A percentile compares a stretch with the other conserved stretches of the same genome.
These are phyloP conservation scores for Aphelinus certus DNA, from an alignment of 1,140 invertebrate genomes.

Conservation along the genomic window DNA sequence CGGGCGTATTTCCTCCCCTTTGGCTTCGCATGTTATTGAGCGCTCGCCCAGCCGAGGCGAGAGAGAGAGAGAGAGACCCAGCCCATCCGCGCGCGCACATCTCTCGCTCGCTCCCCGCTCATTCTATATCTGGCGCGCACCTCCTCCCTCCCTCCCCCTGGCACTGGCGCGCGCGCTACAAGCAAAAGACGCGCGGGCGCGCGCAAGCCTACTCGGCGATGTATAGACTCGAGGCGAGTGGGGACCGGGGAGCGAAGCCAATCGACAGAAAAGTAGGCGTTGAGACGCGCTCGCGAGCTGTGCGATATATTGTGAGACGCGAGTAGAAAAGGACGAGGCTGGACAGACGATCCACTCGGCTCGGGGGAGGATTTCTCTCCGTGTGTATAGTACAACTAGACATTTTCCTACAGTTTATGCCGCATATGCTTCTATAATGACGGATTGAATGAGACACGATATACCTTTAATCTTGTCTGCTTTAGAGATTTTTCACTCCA, in stretches of 20 bases:
- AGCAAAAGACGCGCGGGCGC: no score
- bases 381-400: no score
- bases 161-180: not conserved
- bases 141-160: not conserved
- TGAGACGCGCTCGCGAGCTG: not conserved
- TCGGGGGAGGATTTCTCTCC: no score
- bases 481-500: no score
- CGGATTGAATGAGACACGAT: no score
- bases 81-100: constrained; percentile 61
- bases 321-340: no score
- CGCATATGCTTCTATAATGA: no score
- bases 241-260: not conserved
- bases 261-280: not conserved
- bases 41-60: constrained; percentile 66
- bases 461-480: no score
- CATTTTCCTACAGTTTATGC: no score
- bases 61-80: constrained; percentile 47
- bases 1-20: constrained; percentile 60
- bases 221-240: not conserved
- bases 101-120: constrained; percentile 34
- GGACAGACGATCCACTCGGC: no score
- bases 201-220: not conserved
- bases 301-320: no score
- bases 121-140: constrained; percentile 10
- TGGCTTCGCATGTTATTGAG: constrained; percentile 68